Conservation (phyloP, 2,113 vertebrate species). For the Leptocoma aspasia region DNA sequence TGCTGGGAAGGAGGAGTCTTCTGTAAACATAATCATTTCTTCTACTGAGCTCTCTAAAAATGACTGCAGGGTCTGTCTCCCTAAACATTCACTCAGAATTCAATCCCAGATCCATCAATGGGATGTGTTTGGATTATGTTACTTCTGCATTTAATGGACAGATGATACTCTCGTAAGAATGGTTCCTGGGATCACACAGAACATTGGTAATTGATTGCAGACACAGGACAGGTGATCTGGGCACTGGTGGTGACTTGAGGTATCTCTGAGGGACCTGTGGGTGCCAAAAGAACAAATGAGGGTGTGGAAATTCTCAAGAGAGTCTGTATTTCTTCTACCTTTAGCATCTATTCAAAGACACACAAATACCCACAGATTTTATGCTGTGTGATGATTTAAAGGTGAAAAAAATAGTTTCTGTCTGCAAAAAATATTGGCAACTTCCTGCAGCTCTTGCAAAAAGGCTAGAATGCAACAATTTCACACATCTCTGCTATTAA, state of each 20-base stretch:
- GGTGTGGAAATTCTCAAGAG: background rate
- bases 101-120: background rate
- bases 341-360: background rate
- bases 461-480: background rate
- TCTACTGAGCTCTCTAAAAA: background rate
- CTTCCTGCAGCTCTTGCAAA: slow-evolving; percentile 1
- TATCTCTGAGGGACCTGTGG: background rate
- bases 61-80: background rate
- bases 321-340: background rate
- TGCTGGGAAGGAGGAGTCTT: background rate
- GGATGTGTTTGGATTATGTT: background rate
- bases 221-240: background rate
- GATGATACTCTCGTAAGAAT: background rate
- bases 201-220: background rate
- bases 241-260: background rate
- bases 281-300: background rate
- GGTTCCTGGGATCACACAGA: background rate
- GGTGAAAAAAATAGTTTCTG: background rate
- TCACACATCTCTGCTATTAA: slow-evolving; percentile 51
- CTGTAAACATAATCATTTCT: background rate
- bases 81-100: background rate
- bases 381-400: background rate
- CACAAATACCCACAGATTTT: background rate
- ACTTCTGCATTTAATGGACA: background rate
- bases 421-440: slow-evolving; percentile 19